Base-by-base conservation (phyloP, 2,797 vertebrate species). In the Myotis pilosus region DNA sequence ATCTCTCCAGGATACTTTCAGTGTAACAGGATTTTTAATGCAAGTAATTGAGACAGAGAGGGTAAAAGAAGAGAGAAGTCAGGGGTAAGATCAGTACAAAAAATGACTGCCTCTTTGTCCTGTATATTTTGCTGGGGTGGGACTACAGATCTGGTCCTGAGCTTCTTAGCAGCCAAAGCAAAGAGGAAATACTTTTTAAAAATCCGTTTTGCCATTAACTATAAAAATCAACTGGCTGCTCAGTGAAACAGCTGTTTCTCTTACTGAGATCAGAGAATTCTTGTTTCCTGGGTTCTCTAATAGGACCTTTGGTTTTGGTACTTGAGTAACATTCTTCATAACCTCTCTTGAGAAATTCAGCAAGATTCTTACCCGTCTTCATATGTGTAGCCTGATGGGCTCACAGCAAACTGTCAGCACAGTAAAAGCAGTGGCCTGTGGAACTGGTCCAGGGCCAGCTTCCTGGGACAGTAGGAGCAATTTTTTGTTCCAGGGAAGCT, bases 121-220 rank as follows among this genome's bases (percentile, higher is more conserved):
- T 79, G 1, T 69, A 17, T 44, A 11, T 75, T 95, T 94, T 88
- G 9, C 41, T 68, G 55, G 30, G 6, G 1, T 78, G 30, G 33
- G 8, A 22, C 28, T 96, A 2, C 11, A 68, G 25, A 22, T 83
- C 88, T 62, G 57, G 8, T 33, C 28, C 69, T 69, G 84, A 64
- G 57, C 36, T 89, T 96, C 28, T 23, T 68, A 88, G 53, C 49
- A 94, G 30, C 69, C 68, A 91, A 64, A 93, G 71, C 81, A 84
- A 83, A 92, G 69, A 96, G 28, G 86, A 78, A n/a, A 30, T 86
- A 47, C 41, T 79, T 47, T 89, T 41, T 16, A 2, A 47, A 25
- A 75, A 28, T 64, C 53, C 33, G 11, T 83, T 93, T 89, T 89
- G 16, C 19, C 13, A 80, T 1, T 53, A 81, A 36, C 38, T 91